Conservation (phyloP, 2,888 invertebrate species). For the Cheilosia impressa region DNA sequence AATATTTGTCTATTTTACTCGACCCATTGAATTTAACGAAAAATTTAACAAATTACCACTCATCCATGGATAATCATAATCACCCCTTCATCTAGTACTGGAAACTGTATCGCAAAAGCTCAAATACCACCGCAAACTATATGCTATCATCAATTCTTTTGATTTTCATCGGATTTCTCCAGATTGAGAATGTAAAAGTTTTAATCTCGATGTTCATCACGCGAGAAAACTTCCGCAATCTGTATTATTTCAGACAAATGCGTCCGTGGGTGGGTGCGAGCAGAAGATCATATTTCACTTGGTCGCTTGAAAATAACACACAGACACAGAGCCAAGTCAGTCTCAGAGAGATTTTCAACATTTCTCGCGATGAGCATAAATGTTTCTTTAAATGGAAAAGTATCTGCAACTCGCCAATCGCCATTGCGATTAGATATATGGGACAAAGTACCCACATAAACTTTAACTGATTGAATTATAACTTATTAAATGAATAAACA, state of each 20-base stretch:
- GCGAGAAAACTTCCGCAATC: conserved; percentile 46
- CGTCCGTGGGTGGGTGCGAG: neutral
- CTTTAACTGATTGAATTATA: conserved; percentile 75
- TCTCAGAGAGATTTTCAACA: conserved; percentile 33
- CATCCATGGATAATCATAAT: neutral
- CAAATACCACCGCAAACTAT: conserved; percentile 23
- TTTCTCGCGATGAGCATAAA: conserved; percentile 48
- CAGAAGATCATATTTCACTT: neutral
- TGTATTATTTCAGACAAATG: conserved; percentile 19
- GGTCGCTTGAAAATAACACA: neutral
- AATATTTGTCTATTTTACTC: no score
- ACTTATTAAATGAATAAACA: conserved; percentile 70
- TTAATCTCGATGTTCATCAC: conserved; percentile 31
- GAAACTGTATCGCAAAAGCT: neutral
- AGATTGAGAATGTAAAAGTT: conserved; percentile 14
- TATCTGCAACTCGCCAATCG: conserved; percentile 61
- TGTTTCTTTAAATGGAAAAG: conserved; percentile 70
- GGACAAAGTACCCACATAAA: conserved; percentile 72
- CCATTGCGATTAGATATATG: conserved; percentile 66
- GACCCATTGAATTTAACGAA: no score
- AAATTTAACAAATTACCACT: no score
- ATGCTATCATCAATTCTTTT: conserved; percentile 7
- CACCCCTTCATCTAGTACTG: neutral
- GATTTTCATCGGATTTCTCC: conserved; percentile 11
- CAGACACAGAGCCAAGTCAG: neutral